Evolutionary conservation across 2,888 invertebrate species (phyloP).

Genomic region (Drosophila recens): DNA sequence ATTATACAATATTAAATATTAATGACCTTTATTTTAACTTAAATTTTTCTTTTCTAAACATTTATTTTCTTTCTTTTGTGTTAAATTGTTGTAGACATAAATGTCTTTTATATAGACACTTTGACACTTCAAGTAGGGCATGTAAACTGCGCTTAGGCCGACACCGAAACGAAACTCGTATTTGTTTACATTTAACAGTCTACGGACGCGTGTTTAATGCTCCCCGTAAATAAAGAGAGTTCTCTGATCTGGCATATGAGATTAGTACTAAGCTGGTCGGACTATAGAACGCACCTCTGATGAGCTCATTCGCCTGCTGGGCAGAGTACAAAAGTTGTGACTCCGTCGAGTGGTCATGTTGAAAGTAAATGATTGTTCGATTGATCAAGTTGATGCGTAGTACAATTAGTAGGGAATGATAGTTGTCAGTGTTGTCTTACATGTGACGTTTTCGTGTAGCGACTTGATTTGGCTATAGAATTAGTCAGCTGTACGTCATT

Average conservation of each 20-base stretch:
- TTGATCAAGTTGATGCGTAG: conserved; percentile 19
- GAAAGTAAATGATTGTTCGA: conserved; percentile 25
- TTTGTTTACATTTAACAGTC: conserved; percentile 67
- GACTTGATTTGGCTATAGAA: conserved; percentile 2
- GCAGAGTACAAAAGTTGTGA: conserved; percentile 4
- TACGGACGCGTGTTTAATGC: conserved; percentile 69
- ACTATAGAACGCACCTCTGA: conserved; percentile 37
- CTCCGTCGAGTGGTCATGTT: conserved; percentile 13
- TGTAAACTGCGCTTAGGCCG: conserved; percentile 56
- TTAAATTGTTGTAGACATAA: neutral
- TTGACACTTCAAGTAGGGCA: conserved; percentile 65
- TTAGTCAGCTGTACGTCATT: conserved; percentile 4
- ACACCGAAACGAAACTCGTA: conserved; percentile 50
- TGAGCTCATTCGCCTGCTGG: conserved; percentile 20
- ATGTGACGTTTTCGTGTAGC: conserved; percentile 18
- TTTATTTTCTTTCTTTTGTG: neutral
- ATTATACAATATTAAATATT: too few species aligned
- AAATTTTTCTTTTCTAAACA: neutral
- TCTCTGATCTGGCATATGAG: conserved; percentile 24
- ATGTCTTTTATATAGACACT: conserved; percentile 25
- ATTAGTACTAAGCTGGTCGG: conserved; percentile 37
- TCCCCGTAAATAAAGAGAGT: conserved; percentile 25
- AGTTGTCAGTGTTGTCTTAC: conserved; percentile 11
- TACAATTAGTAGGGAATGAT: conserved; percentile 5
- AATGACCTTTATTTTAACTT: too few species aligned